phyloP scores from a whole-genome alignment of 30 jellyfish, hydroid and myxozoan species.

The Hydractinia echinata region DNA sequence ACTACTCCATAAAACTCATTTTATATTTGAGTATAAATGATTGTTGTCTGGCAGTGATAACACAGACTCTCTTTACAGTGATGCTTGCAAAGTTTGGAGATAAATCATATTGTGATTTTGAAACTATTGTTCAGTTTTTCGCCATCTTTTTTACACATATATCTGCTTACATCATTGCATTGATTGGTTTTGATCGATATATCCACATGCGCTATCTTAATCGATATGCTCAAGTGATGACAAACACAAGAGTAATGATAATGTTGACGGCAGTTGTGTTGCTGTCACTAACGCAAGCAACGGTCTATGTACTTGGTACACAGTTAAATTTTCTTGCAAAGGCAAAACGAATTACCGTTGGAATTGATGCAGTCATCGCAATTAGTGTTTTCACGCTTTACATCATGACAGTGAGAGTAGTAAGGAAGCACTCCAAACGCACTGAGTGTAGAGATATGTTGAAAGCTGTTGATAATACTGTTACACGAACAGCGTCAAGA shows the following conservation, averaged over 20 bases:
- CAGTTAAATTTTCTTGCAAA: no score
- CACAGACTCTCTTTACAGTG: not conserved
- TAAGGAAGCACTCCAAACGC: not conserved
- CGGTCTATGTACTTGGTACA: no score
- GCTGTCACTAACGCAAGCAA: no score
- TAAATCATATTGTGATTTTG: not conserved
- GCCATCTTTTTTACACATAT: slow-evolving; percentile 16
- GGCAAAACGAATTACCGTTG: no score
- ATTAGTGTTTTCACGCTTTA: no score
- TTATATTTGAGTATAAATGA: slow-evolving; percentile 19
- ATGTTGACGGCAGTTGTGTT: no score
- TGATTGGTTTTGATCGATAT: no score
- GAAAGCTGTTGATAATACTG: slow-evolving; percentile 3
- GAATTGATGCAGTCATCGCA: no score
- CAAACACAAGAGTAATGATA: no score
- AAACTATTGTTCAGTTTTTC: not conserved
- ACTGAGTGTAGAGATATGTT: not conserved
- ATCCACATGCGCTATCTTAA: no score
- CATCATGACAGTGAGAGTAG: slow-evolving; percentile 5
- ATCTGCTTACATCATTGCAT: slow-evolving; percentile 7
- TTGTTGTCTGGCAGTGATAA: not conserved
- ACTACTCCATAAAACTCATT: no score
- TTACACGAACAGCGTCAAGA: not conserved
- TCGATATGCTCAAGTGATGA: no score
- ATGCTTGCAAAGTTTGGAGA: not conserved